These are phyloP conservation scores for Brenthis hecate DNA, from an alignment of 2,888 invertebrate species.

Conservation along the genomic window DNA sequence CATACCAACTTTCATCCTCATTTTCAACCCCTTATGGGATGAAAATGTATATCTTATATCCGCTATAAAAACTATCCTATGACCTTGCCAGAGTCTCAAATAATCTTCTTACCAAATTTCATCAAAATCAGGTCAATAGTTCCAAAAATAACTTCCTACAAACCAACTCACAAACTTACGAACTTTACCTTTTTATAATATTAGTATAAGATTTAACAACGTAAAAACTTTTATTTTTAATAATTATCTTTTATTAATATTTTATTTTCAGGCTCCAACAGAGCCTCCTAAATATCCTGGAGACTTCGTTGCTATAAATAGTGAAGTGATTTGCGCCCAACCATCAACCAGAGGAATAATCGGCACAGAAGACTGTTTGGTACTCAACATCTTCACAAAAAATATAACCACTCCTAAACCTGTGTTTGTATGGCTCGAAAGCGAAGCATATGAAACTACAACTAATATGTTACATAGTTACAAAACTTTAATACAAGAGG, in stretches of 20 bases:
- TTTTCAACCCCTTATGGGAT: no score
- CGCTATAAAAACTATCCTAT: no score
- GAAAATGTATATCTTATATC: no score
- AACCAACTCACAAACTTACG: no score
- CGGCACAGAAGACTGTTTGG: conserved; percentile 69
- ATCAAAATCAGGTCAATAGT: no score
- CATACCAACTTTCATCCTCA: no score
- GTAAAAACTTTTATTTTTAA: background rate
- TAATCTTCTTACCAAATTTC: no score
- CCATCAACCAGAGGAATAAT: conserved; percentile 59
- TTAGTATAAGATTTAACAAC: no score
- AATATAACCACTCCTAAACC: conserved; percentile 58
- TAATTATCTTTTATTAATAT: background rate
- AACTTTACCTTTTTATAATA: no score
- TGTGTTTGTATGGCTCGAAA: conserved; percentile 68
- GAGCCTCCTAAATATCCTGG: conserved; percentile 49
- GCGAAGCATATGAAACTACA: conserved; percentile 59
- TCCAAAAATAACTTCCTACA: no score
- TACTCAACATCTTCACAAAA: conserved; percentile 61
- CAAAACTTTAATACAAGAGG: conserved; percentile 84
- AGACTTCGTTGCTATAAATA: conserved; percentile 53
- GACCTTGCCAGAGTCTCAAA: no score
- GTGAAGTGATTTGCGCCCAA: conserved; percentile 61
- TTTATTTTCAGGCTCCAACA: conserved; percentile 51
- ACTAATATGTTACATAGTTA: conserved; percentile 57